These are phyloP conservation scores for Alosa sapidissima DNA, from an alignment of 2,797 vertebrate species.

Conservation along the genomic window DNA sequence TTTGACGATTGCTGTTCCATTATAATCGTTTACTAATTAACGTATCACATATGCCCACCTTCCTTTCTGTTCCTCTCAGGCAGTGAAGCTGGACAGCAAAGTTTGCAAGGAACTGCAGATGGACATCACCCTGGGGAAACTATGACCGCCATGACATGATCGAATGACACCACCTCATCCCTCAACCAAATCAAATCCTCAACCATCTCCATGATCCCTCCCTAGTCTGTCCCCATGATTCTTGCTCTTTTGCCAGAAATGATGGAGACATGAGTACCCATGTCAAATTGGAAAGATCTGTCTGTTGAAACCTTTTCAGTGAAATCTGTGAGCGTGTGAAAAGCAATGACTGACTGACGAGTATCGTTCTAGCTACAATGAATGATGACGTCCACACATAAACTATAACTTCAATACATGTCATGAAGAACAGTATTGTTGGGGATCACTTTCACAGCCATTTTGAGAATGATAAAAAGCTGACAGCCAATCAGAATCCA, in stretches of 20 bases:
- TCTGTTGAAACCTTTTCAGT: no score
- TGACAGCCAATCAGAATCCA: no score
- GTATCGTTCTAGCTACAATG: no score
- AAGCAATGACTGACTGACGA: no score
- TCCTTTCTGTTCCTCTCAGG: conserved; percentile 51
- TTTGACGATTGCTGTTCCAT: background rate
- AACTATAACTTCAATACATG: no score
- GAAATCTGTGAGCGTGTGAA: no score
- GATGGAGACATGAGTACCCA: background rate
- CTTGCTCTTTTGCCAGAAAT: background rate
- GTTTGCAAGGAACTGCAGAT: conserved; percentile 48
- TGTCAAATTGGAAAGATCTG: no score
- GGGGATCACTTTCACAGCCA: no score
- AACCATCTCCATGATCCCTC: background rate
- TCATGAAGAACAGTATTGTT: no score
- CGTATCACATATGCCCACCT: conserved; percentile 21
- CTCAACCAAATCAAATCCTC: background rate
- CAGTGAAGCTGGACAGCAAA: conserved; percentile 34
- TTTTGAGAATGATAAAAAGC: no score
- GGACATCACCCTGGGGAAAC: conserved; percentile 38
- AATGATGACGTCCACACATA: no score
- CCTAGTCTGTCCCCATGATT: background rate
- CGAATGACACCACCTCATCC: background rate
- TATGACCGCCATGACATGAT: background rate
- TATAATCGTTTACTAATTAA: no score